Evolutionary conservation across 2,797 vertebrate genomes (phyloP).

Genomic region (Acipenser ruthenus): DNA sequence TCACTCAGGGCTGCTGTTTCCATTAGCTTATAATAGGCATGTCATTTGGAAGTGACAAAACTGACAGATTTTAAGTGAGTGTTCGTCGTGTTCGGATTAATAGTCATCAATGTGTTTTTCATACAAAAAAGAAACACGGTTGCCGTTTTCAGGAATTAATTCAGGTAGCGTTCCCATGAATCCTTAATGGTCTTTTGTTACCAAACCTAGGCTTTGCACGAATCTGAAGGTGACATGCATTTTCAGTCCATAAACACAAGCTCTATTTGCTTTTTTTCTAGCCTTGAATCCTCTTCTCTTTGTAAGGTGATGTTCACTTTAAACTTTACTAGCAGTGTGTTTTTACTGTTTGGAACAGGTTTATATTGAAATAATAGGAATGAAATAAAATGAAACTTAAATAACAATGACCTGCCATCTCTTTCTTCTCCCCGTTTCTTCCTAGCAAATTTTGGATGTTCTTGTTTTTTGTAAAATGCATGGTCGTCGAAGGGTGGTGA

Average conservation of each 20-base stretch:
- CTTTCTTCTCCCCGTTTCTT: no score
- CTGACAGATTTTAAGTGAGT: constrained; percentile 53
- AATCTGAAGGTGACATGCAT: constrained; percentile 34
- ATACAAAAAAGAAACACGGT: constrained; percentile 36
- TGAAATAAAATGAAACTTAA: no score
- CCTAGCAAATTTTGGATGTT: no score
- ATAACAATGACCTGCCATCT: no score
- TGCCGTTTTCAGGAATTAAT: constrained; percentile 36
- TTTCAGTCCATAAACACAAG: constrained; percentile 12
- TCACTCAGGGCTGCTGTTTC: constrained; percentile 46
- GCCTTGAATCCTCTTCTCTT: no score
- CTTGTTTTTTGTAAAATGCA: no score
- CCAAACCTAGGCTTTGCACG: constrained; percentile 27
- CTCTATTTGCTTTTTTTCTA: no score
- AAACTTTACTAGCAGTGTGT: no score
- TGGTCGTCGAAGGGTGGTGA: no score
- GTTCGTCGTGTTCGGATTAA: constrained; percentile 43
- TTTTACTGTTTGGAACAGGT: no score
- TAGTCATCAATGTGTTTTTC: constrained; percentile 48
- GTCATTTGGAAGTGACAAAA: constrained; percentile 64
- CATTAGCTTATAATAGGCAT: constrained; percentile 60
- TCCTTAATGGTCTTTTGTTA: constrained; percentile 40
- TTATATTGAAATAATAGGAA: no score
- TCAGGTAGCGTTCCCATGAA: constrained; percentile 22
- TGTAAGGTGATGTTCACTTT: no score